Base-by-base conservation (phyloP, 2,797 vertebrate species). In the Betta splendens region DNA sequence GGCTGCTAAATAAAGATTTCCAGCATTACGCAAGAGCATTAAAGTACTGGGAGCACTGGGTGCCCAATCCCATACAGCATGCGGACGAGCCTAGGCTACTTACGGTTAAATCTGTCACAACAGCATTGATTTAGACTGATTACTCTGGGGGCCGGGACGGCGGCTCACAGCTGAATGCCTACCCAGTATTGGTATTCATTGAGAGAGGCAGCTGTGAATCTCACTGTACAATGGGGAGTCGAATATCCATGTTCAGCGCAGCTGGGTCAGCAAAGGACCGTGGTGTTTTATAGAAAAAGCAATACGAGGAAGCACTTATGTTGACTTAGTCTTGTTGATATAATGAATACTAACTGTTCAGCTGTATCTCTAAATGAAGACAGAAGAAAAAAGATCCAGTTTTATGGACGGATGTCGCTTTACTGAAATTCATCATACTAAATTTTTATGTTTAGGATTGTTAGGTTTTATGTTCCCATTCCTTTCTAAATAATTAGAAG, bases 111-210 rank as follows among this genome's bases (percentile, higher is more conserved):
- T 44, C 58, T 79, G 70, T 79, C 65, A 80, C 72, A 81, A 79
- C 71, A 84, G 70, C 68, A 72, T 69, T 79, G 75, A 84, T 83
- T 79, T 73, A 77, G 72, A 66, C 64, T 72, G 80, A 85, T 84
- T 72, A 69, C 69, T 54, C 69, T 3, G 3, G 47, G 50, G 45
- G 50, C 51, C 45, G n/a, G 61, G 58, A 61, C 16, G 67, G 68
- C 64, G 82, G 54, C 64, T 81, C 65, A 77, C 44, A 64, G 56
- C 56, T 78, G 58, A 81, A 73, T 62, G 66, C 58, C 72, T 63
- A 33, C 25, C 45, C 38, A 37, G 35, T 49, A 60, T 35, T 58
- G 61, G 67, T 71, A 79, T 71, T 76, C 60, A 76, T 52, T 82
- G 73, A 15, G 0, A 81, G 79, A 72, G 51, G 69, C 66, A 48